Conservation (phyloP, 2,113 vertebrate species). For the Alligator sinensis region DNA sequence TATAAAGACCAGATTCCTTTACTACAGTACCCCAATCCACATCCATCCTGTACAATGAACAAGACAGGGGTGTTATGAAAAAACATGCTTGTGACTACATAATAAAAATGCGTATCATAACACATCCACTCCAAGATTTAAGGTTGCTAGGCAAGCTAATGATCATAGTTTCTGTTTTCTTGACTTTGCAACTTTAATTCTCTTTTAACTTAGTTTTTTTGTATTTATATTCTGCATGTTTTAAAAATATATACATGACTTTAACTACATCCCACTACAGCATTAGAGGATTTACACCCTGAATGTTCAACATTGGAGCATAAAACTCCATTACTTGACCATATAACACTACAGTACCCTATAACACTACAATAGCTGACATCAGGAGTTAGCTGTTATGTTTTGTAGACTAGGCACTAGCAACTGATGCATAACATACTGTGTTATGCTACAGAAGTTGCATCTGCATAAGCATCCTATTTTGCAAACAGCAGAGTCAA, state of each 20-base stretch:
- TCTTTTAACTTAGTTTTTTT: neutral
- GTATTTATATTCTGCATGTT: neutral
- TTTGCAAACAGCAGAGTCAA: rapidly evolving
- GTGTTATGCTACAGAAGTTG: neutral
- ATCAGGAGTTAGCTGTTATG: neutral
- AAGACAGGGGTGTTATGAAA: neutral
- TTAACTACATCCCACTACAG: neutral
- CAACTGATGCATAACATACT: neutral
- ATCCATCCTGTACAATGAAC: neutral
- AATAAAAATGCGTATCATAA: neutral
- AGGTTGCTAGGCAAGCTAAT: neutral
- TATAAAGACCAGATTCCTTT: neutral
- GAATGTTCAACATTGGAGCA: neutral
- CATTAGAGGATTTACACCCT: neutral
- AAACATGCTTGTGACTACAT: neutral
- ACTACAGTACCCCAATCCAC: rapidly evolving
- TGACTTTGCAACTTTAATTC: neutral
- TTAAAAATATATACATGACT: neutral
- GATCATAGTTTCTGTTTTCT: neutral
- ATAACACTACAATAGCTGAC: neutral
- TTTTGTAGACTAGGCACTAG: neutral
- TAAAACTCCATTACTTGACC: neutral
- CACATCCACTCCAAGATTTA: neutral
- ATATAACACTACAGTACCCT: neutral
- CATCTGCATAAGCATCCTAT: rapidly evolving